Percentiles rank a stretch among this genome's conserved stretches.
Evolutionary conservation across 2,113 vertebrate species (phyloP).

Genomic region (Catharus bicknelli): DNA sequence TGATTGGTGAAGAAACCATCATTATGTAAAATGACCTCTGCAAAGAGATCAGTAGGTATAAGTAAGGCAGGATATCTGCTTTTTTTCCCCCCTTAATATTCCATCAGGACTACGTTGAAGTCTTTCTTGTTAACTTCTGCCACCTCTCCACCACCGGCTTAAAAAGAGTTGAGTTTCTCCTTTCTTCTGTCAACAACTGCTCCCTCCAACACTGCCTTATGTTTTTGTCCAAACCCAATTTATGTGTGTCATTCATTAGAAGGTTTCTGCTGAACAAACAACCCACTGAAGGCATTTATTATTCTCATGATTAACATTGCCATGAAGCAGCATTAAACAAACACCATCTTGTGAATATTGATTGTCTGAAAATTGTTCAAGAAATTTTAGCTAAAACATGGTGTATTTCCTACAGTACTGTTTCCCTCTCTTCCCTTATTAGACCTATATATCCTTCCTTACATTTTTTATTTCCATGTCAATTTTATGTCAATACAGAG

Average conservation of each 20-base stretch:
- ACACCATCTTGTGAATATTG: not conserved
- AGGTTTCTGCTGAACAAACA: not conserved
- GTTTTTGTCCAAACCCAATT: not conserved
- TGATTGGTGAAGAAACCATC: not conserved
- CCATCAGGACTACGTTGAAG: not conserved
- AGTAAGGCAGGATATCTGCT: not conserved
- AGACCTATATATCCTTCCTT: not conserved
- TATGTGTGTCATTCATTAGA: not conserved
- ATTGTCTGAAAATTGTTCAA: not conserved
- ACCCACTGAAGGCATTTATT: not conserved
- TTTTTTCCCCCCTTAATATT: not conserved
- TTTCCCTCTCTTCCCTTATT: not conserved
- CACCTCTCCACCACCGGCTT: not conserved
- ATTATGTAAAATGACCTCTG: not conserved
- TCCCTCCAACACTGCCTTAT: not conserved
- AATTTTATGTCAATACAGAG: not conserved
- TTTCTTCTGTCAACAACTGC: not conserved
- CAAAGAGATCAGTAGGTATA: not conserved
- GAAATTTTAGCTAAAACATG: not conserved
- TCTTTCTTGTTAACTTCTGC: not conserved
- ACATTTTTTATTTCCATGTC: not conserved
- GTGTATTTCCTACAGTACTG: not conserved
- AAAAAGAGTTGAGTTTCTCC: not conserved
- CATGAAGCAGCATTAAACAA: not conserved
- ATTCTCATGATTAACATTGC: not conserved